Percentiles rank a stretch among this genome's conserved stretches.
These are phyloP conservation scores for Drosophila cognata DNA, from an alignment of 2,888 invertebrate genomes.

Conservation along the genomic window DNA sequence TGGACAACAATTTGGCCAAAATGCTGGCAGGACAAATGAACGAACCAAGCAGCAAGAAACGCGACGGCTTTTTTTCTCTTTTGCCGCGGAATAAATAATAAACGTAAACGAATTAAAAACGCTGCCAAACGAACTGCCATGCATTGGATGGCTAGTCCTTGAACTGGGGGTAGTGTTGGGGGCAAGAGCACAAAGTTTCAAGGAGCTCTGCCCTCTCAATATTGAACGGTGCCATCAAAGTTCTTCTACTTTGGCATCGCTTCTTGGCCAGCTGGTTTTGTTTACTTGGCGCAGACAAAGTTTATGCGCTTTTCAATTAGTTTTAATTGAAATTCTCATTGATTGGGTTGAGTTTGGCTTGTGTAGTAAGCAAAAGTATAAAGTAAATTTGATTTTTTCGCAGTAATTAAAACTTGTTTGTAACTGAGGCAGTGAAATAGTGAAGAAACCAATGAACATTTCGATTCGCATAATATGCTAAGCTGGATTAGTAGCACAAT, in stretches of 20 bases:
- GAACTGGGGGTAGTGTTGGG: not conserved
- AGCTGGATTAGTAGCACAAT: not conserved
- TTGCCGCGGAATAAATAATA: constrained; percentile 78
- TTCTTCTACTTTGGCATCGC: constrained; percentile 29
- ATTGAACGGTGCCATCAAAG: constrained; percentile 55
- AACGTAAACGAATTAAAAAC: constrained; percentile 83
- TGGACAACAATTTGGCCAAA: constrained; percentile 43
- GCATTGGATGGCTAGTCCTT: constrained; percentile 6
- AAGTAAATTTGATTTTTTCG: constrained; percentile 42
- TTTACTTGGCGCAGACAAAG: constrained; percentile 62
- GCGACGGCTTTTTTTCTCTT: constrained; percentile 43
- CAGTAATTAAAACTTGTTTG: constrained; percentile 49
- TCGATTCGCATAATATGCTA: not conserved
- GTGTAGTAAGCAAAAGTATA: constrained; percentile 24
- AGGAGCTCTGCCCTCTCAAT: constrained; percentile 45
- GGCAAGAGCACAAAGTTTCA: constrained; percentile 5
- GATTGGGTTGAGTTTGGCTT: constrained; percentile 36
- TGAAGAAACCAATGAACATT: not conserved
- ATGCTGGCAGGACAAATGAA: constrained; percentile 37
- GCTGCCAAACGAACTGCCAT: constrained; percentile 62
- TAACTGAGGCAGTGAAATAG: not conserved
- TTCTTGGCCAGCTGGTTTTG: constrained; percentile 48
- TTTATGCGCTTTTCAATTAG: constrained; percentile 74
- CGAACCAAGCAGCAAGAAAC: constrained; percentile 27
- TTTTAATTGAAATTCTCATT: constrained; percentile 76